Conservation (phyloP, 2,797 vertebrate genomes). For the Leuciscus waleckii region DNA sequence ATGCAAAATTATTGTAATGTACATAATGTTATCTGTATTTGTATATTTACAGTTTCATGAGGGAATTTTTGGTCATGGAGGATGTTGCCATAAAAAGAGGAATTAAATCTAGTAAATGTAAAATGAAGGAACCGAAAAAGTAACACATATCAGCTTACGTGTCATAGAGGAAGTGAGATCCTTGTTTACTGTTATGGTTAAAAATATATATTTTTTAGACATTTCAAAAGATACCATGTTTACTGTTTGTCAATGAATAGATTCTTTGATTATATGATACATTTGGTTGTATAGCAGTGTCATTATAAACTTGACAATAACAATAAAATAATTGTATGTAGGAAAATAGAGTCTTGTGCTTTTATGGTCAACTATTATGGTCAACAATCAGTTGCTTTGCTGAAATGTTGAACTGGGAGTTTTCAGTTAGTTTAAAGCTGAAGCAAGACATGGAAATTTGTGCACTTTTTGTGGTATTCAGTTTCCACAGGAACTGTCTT, state of each 20-base stretch:
- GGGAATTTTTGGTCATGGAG: constrained; percentile 3
- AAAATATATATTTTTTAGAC: constrained; percentile 16
- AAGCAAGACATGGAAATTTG: constrained; percentile 4
- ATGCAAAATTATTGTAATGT: not conserved
- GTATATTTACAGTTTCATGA: constrained; percentile 18
- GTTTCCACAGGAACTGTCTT: not conserved
- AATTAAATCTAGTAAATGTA: constrained; percentile 29
- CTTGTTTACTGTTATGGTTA: constrained; percentile 9
- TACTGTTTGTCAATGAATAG: not conserved
- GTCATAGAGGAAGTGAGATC: constrained; percentile 42
- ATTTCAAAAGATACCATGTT: not conserved
- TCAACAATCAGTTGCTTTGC: not conserved
- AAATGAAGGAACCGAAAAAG: constrained; percentile 48
- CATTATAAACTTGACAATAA: not conserved
- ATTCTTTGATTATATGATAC: not conserved
- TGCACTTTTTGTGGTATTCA: not conserved
- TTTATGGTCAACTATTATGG: not conserved
- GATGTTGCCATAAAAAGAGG: constrained; percentile 42
- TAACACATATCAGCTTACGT: not conserved
- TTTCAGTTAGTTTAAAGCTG: constrained; percentile 18
- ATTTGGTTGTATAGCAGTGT: not conserved
- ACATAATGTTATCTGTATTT: constrained; percentile 5
- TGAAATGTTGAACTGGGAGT: constrained; percentile 37
- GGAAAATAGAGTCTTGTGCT: not conserved
- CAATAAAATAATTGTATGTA: constrained; percentile 25